Evolutionary conservation across 1,140 invertebrate species (phyloP).

Genomic region (Vollenhovia emeryi): DNA sequence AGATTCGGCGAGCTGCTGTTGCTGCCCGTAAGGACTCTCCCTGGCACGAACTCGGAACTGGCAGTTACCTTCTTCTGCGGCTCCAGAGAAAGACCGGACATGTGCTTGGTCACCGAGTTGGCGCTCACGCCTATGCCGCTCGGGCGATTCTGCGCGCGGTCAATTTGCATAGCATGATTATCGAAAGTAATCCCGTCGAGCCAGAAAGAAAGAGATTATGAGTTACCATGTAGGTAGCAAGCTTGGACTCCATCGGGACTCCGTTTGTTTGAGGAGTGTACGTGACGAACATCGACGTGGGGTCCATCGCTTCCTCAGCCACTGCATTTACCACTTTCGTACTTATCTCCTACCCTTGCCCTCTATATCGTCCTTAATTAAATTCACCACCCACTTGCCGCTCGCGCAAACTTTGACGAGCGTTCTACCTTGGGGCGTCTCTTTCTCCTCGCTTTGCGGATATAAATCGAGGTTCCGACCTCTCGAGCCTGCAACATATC

Average conservation of each 20-base stretch:
- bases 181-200: not conserved
- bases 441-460: not conserved
- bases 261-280: conserved; percentile 88
- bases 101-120: conserved; percentile 85
- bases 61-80: conserved; percentile 84
- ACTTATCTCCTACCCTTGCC: conserved; percentile 66
- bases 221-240: conserved; percentile 93
- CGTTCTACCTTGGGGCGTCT: conserved; percentile 11
- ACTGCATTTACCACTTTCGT: conserved; percentile 81
- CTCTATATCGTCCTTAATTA: conserved; percentile 61
- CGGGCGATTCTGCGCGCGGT: conserved; percentile 86
- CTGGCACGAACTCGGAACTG: conserved; percentile 84
- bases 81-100: conserved; percentile 87
- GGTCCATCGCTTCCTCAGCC: conserved; percentile 82
- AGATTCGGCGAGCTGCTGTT: conserved; percentile 83
- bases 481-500: conserved; percentile 56
- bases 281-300: conserved; percentile 83
- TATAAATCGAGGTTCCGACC: not conserved
- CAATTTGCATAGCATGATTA: conserved; percentile 24
- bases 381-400: conserved; percentile 43
- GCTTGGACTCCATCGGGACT: conserved; percentile 93
- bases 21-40: conserved; percentile 78
- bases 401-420: not conserved
- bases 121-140: conserved; percentile 84
- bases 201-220: conserved; percentile 16